These are phyloP conservation scores for Thereva nobilitata DNA, from an alignment of 2,888 invertebrate species.

Conservation along the genomic window DNA sequence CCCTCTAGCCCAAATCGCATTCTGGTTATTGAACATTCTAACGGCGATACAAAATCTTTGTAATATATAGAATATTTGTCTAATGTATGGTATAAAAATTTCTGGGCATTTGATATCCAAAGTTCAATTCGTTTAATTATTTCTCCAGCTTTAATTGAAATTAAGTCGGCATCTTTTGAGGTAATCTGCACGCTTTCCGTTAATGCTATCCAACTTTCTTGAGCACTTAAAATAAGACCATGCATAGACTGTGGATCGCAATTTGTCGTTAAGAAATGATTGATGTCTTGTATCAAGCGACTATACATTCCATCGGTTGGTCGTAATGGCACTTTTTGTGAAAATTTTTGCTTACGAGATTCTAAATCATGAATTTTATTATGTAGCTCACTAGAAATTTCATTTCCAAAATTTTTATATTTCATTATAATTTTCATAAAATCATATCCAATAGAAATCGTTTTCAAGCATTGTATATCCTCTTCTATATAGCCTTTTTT, in stretches of 20 bases:
- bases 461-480: slow-evolving; percentile 67
- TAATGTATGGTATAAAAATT: slow-evolving; percentile 56
- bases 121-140: slow-evolving; percentile 50
- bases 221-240: slow-evolving; percentile 45
- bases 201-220: slow-evolving; percentile 36
- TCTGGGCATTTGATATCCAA: slow-evolving; percentile 55
- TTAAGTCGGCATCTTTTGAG: background rate
- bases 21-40: slow-evolving; percentile 70
- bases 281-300: slow-evolving; percentile 52
- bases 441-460: slow-evolving; percentile 63
- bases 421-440: slow-evolving; percentile 54
- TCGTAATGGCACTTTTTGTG: slow-evolving; percentile 53
- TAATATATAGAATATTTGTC: slow-evolving; percentile 67
- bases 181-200: slow-evolving; percentile 33
- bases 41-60: slow-evolving; percentile 76
- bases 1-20: slow-evolving; percentile 67
- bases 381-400: slow-evolving; percentile 48
- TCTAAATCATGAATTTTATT: slow-evolving; percentile 43
- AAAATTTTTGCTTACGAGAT: slow-evolving; percentile 48
- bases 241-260: slow-evolving; percentile 50
- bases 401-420: slow-evolving; percentile 53
- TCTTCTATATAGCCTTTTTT: slow-evolving; percentile 72
- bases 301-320: slow-evolving; percentile 52
- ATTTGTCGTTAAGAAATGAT: slow-evolving; percentile 54
- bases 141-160: slow-evolving; percentile 46